Base-by-base conservation (phyloP, 2,888 invertebrate genomes). In the Hirtodrosophila duncani region DNA sequence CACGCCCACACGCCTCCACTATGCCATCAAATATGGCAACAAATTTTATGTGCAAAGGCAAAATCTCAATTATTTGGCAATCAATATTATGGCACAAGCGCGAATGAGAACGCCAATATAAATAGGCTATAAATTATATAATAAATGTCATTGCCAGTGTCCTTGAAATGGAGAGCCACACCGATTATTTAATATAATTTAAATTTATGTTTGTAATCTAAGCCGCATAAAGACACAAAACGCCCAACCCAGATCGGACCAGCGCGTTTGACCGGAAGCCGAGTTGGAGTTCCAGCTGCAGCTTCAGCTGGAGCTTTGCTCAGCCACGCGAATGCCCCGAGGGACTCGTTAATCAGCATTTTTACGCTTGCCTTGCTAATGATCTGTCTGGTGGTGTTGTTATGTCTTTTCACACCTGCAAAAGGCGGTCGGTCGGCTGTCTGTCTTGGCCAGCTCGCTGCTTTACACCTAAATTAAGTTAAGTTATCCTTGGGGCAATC, bases 341-440 rank as follows among this genome's bases (percentile, higher is more conserved):
- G 68, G 72, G 82, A 75, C 68, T 81, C 75, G 75, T 77, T 81
- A 81, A 77, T 77, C 75, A 80, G 72, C 80, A 66, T 79, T 77
- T 75, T 81, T 79, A 75, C 80, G 80, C 77, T 71, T 67, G 61
- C 72, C 72, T 67, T 53, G 62, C 82, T 77, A 81, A 77, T 77
- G 75, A 77, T 77, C 67, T 66, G 68, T 57, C 68, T 62, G 49
- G 36, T 37, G 51, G 51, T 51, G 56, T 49, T 56, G 34, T 48
- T 53, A 24, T 37, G 57, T 38, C 37, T 27, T 26, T n/a, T 20
- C 34, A 9, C 7, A 3, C 17, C 56, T 55, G 26, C 17, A 31
- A 55, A 26, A 44, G 26, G 44, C 10, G 21, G 45, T 37, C 31
- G 26, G 33, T 30, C 21, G n/a, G n/a, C n/a, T 20, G n/a, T 18